Conservation (phyloP, 1,140 invertebrate species). For the Cylas formicarius region DNA sequence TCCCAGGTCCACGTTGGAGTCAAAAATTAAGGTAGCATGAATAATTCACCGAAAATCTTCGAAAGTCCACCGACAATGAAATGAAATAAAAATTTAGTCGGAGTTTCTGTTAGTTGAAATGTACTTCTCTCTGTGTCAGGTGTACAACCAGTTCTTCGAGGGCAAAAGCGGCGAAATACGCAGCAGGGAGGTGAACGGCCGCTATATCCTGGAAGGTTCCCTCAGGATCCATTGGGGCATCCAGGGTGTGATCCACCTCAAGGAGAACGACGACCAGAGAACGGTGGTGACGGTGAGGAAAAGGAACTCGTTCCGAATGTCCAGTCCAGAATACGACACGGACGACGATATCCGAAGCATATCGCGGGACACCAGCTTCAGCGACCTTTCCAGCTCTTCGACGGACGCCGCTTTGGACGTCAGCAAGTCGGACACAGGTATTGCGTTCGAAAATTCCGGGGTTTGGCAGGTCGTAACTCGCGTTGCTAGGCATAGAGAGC, state of each 20-base stretch:
- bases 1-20: constrained; percentile 65
- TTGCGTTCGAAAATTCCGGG: not conserved
- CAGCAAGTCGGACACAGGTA: constrained; percentile 25
- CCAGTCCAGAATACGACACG: constrained; percentile 36
- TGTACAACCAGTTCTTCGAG: constrained; percentile 73
- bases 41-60: not conserved
- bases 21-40: constrained; percentile 59
- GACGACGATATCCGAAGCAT: constrained; percentile 39
- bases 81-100: not conserved
- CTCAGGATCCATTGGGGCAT: constrained; percentile 81
- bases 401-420: constrained; percentile 24
- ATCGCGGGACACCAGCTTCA: constrained; percentile 38
- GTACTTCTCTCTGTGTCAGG: constrained; percentile 22
- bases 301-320: constrained; percentile 56
- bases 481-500: constrained; percentile 30
- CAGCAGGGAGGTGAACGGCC: constrained; percentile 70
- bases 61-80: not conserved
- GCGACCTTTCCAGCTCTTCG: constrained; percentile 35
- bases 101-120: not conserved
- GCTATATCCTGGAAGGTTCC: constrained; percentile 70
- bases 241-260: constrained; percentile 73
- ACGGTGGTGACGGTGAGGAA: constrained; percentile 64
- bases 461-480: constrained; percentile 5
- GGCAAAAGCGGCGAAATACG: constrained; percentile 69
- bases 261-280: constrained; percentile 79